Base-by-base conservation (phyloP, 2,797 vertebrate genomes). In the Chelon labrosus region DNA sequence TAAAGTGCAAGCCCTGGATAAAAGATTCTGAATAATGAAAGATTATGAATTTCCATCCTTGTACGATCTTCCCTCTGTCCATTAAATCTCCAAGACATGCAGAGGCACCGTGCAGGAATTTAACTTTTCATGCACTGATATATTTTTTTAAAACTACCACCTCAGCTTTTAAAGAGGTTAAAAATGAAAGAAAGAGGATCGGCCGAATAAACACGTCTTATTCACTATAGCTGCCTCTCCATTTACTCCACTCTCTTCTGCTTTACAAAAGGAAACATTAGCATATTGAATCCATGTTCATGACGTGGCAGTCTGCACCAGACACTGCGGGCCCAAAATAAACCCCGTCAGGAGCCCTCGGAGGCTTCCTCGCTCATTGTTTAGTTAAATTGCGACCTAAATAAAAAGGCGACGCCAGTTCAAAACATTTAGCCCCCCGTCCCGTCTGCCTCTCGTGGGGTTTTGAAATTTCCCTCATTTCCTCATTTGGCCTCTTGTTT, bases 381-480 rank as follows among this genome's bases (percentile, higher is more conserved):
- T 56, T 10, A 57, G 60, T 47, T 46, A 49, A 37, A 11, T 4
- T 27, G 31, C 0, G 20, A 59, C 73, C 60, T 54, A 35, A 76
- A 70, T 47, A 35, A 3, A 6, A 16, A 25, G 11, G 25, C 5
- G 53, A 11, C 38, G 46, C 51, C n/a, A 1, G 5, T 25, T 52
- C 44, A 25, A 39, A 31, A 31, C 31, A 31, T 5, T 31, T 31
- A 5, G 31, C 31, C 12, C 7, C 38, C 38, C 38, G 38, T 39
- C 38, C 4, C 31, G 31, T 31, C 31, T 14, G 14, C 42, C 5
- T 47, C 17, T 47, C 17, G 2, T 9, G 1, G 16, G 16, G 17
- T 17, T 47, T 47, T 10, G 22, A 22, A 22, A 22, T 3, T 22
- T 22, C 7, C 31, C 31, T 31, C 31, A 31, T 31, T 31, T 31